Base-by-base conservation (phyloP, 92 coral and sea anemone genomes). In the Zoanthus solanderi region DNA sequence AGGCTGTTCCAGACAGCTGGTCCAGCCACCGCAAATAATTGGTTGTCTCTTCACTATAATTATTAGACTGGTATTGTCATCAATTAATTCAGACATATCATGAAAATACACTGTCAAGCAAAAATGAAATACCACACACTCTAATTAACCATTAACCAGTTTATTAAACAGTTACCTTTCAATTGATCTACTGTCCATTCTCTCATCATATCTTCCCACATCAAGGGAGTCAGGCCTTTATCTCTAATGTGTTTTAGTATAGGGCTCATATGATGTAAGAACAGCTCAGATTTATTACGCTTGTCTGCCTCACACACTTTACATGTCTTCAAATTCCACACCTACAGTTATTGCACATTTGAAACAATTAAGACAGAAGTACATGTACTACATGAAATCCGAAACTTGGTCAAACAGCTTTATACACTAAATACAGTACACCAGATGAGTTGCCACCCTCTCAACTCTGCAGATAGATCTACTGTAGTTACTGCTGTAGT, bases 161-260 rank as follows among this genome's bases (percentile, higher is more conserved):
- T 23, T 23, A 23, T 23, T 23, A 23, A 34, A 34, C 42, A 34
- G 1, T 34, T 34, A 97, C 99, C 89, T 89, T 92, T 89, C 76
- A 97, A 87, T 23, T 92, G 88, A 11, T 92, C 92, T 3, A 93
- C 86, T 10, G 81, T 84, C 99, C 98, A 97, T 12, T 71, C 76
- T 77, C 99, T 92, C 98, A 97, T 94, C 99, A 97, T 97, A 74
- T 97, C 99, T 68, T 97, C 99, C 99, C 99, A 97, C 93, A 97
- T 91, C 68, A 97, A 71, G 2, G 99, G 94, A 0, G 93, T 90
- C 29, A 92, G 58, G 13, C 61, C 61, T 16, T 90, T 88, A 31
- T 68, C 54, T 74, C 67, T 76, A 11, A 97, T 90, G 76, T 95
- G 78, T 71, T 79, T 83, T 69, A 97, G 75, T 37, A 97, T 90